These are phyloP conservation scores for Romanogobio albipinnatus DNA, from an alignment of 2,113 vertebrate genomes.

Conservation along the genomic window DNA sequence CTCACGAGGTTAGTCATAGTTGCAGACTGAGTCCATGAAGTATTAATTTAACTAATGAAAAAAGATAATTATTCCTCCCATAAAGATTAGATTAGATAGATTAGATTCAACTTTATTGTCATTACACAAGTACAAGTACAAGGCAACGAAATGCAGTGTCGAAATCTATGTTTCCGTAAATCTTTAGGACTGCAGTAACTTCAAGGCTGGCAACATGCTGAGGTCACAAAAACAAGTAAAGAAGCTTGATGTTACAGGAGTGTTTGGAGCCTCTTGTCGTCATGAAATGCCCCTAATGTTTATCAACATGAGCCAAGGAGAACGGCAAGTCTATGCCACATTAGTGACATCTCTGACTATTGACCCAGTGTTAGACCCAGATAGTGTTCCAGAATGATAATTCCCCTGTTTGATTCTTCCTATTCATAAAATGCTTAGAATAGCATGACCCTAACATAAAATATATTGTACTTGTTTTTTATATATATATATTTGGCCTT, in stretches of 20 bases:
- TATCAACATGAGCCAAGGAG: conserved; percentile 32
- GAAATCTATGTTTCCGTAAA: neutral
- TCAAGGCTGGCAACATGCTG: conserved; percentile 7
- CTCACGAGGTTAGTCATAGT: neutral
- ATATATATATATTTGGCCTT: too few relatives aligned
- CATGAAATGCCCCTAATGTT: conserved; percentile 31
- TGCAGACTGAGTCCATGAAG: neutral
- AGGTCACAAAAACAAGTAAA: conserved; percentile 10
- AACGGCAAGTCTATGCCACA: conserved; percentile 16
- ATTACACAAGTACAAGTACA: too few relatives aligned
- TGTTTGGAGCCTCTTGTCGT: neutral
- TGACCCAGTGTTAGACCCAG: too few relatives aligned
- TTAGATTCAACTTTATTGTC: too few relatives aligned
- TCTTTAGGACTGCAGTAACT: conserved; percentile 25
- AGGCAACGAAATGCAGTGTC: too few relatives aligned
- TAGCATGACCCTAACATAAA: neutral
- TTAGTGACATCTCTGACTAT: neutral
- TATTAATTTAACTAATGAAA: neutral
- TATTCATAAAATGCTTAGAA: neutral
- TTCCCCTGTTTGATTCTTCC: neutral
- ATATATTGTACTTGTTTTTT: too few relatives aligned
- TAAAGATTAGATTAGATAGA: too few relatives aligned
- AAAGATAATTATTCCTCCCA: neutral
- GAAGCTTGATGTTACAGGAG: conserved; percentile 6
- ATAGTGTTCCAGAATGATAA: too few relatives aligned